Evolutionary conservation across 2,888 invertebrate species (phyloP).

Genomic region (Byasa hedistus): DNA sequence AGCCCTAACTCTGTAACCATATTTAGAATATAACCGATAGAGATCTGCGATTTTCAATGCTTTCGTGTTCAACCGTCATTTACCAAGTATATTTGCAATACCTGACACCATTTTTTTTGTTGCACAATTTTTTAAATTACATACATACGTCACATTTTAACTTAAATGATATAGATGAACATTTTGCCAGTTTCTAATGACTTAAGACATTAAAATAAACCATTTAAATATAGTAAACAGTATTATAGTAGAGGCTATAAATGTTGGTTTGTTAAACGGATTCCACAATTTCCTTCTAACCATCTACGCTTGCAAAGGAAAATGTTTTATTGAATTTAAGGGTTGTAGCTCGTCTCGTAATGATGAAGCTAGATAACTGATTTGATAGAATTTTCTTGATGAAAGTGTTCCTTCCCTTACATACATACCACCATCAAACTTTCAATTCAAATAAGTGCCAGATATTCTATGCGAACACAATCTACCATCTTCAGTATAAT

Average conservation of each 20-base stretch:
- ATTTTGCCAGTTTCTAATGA: not conserved
- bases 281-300: not conserved
- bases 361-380: too few species aligned
- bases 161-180: not conserved
- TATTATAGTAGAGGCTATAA: too few species aligned
- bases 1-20: constrained; percentile 13
- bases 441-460: too few species aligned
- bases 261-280: not conserved
- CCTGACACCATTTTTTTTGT: constrained; percentile 14
- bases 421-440: too few species aligned
- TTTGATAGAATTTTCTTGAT: too few species aligned
- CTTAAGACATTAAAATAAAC: not conserved
- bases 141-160: too few species aligned
- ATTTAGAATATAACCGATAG: constrained; percentile 29
- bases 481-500: too few species aligned
- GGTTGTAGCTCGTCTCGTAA: too few species aligned
- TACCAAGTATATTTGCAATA: constrained; percentile 22
- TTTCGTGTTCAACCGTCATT: constrained; percentile 24
- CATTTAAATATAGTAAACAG: not conserved
- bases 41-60: constrained; percentile 29
- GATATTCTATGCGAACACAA: too few species aligned
- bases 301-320: too few species aligned
- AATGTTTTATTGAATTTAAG: too few species aligned
- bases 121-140: not conserved
- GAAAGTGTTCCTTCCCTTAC: too few species aligned